A percentile compares a stretch with the other conserved stretches of the same genome.
Evolutionary conservation across 2,888 invertebrate genomes (phyloP).

Genomic region (Mantis religiosa): DNA sequence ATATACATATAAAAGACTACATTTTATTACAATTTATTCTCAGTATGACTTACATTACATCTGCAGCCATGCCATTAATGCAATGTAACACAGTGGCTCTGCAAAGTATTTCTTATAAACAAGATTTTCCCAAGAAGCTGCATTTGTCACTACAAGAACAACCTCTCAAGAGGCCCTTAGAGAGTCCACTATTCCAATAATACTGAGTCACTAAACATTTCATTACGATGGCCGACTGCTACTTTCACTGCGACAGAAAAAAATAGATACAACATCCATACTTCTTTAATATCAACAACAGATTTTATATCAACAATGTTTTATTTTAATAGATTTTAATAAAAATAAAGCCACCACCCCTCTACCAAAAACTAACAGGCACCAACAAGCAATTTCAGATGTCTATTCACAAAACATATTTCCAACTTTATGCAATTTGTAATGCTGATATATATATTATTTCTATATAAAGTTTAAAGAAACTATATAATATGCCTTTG

Average conservation of each 20-base stretch:
- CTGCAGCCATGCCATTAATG: neutral
- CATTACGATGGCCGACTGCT: neutral
- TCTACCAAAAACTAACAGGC: constrained; percentile 12
- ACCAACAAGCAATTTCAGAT: constrained; percentile 5
- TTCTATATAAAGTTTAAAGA: neutral
- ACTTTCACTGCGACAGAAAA: neutral
- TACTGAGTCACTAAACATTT: neutral
- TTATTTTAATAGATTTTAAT: neutral
- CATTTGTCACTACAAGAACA: no score
- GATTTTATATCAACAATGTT: neutral
- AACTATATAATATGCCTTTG: neutral
- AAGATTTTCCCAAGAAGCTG: no score
- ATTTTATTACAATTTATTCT: neutral
- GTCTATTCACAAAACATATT: neutral
- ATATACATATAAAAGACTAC: neutral
- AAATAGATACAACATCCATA: neutral
- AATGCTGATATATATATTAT: neutral
- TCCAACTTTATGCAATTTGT: neutral
- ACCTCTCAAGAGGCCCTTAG: neutral
- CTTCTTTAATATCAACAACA: neutral
- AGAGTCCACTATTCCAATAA: neutral
- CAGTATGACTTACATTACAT: neutral
- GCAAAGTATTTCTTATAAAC: no score
- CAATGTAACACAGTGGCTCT: neutral
- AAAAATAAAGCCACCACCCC: constrained; percentile 13